A percentile compares a stretch with the other conserved stretches of the same genome.
Evolutionary conservation across 1,140 invertebrate species (phyloP).

Genomic region (Cecropterus lyciades): DNA sequence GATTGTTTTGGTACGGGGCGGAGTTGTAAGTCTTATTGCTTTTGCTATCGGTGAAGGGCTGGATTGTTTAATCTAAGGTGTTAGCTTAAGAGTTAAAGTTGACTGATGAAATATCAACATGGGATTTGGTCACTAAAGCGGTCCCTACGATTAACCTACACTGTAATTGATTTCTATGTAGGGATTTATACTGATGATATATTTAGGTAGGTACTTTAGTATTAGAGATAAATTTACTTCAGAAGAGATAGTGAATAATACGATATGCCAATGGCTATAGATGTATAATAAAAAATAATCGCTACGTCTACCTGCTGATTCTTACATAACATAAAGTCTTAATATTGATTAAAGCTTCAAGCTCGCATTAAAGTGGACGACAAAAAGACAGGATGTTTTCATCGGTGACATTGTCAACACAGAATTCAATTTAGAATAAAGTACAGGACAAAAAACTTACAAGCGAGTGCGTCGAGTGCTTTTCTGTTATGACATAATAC

Average conservation of each 20-base stretch:
- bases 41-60: constrained; percentile 71
- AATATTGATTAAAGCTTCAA: constrained; percentile 43
- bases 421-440: constrained; percentile 79
- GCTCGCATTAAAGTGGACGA: constrained; percentile 54
- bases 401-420: constrained; percentile 73
- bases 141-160: constrained; percentile 9
- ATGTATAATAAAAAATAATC: not conserved
- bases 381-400: constrained; percentile 78
- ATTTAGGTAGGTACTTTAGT: no score
- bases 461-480: constrained; percentile 65
- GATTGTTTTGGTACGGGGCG: constrained; percentile 79
- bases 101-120: constrained; percentile 34
- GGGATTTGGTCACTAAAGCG: constrained; percentile 37
- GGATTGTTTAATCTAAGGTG: constrained; percentile 79
- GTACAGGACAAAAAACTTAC: constrained; percentile 67
- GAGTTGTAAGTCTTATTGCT: constrained; percentile 84
- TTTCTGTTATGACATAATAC: constrained; percentile 83
- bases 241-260: no score
- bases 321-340: constrained; percentile 39
- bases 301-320: constrained; percentile 22
- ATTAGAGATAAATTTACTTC: no score
- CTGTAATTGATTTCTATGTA: constrained; percentile 1
- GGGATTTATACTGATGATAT: no score
- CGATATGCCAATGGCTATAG: not conserved
- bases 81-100: constrained; percentile 45